These are phyloP conservation scores for Pseudochromis fuscus DNA, from an alignment of 2,797 vertebrate genomes.

Conservation along the genomic window DNA sequence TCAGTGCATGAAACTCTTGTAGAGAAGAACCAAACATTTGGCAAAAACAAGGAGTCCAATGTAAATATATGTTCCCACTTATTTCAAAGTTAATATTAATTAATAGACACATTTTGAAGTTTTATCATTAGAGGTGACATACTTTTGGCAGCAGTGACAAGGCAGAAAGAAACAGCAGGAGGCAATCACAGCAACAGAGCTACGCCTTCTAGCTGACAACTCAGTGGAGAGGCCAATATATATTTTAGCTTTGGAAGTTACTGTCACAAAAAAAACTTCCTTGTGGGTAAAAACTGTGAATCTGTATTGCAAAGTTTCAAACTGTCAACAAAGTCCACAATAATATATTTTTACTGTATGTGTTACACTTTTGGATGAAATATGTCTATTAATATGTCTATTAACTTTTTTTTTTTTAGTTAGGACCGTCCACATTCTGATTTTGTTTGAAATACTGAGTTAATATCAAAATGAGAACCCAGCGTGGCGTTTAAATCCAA, in stretches of 20 bases:
- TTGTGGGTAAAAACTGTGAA: too few species aligned
- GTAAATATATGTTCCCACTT: too few species aligned
- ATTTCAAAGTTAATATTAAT: too few species aligned
- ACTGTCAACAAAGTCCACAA: background rate
- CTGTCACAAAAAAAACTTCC: background rate
- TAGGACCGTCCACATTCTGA: background rate
- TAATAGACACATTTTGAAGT: background rate
- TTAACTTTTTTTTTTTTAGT: too few species aligned
- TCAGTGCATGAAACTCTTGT: too few species aligned
- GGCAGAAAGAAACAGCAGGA: conserved; percentile 5
- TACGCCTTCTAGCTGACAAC: background rate
- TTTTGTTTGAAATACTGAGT: conserved; percentile 37
- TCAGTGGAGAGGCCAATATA: background rate
- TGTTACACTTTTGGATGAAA: too few species aligned
- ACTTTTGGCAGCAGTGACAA: background rate
- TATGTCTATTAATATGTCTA: too few species aligned
- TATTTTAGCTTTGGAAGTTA: background rate
- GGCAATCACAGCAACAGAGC: background rate
- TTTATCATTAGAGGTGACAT: background rate
- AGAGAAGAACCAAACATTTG: too few species aligned
- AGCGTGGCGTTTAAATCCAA: conserved; percentile 24
- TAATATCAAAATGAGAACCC: conserved; percentile 29
- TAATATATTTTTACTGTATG: too few species aligned
- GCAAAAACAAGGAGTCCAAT: too few species aligned
- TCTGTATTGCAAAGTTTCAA: too few species aligned